These are phyloP conservation scores for Anser brachyrhynchus DNA, from an alignment of 2,113 vertebrate species.

Conservation along the genomic window DNA sequence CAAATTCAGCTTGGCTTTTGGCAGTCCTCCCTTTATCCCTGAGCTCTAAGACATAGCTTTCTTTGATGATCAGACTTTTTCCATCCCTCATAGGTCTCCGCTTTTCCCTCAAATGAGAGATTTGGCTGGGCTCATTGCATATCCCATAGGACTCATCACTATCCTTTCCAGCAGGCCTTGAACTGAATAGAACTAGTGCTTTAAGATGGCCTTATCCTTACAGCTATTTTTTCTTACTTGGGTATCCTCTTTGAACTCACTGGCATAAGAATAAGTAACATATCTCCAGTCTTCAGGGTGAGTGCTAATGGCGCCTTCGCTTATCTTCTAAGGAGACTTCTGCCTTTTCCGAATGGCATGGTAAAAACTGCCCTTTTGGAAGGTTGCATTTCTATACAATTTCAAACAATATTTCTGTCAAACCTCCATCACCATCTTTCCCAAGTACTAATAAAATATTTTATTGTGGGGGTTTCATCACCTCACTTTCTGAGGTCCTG, in stretches of 20 bases:
- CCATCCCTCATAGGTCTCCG: background rate
- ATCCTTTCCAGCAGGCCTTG: background rate
- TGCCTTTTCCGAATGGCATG: background rate
- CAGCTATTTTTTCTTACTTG: background rate
- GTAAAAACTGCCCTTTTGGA: background rate
- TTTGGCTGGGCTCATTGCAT: background rate
- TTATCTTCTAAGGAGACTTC: background rate
- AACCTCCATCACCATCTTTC: background rate
- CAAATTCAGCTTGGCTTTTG: background rate
- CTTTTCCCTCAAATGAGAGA: background rate
- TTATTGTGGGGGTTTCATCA: background rate
- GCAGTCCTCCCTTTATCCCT: background rate
- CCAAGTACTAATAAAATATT: background rate
- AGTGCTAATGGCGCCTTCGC: background rate
- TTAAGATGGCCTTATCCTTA: background rate
- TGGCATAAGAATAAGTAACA: background rate
- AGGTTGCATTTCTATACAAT: background rate
- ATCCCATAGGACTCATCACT: background rate
- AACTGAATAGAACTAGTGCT: background rate
- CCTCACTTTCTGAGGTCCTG: background rate
- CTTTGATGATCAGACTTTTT: background rate
- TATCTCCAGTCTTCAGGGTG: background rate
- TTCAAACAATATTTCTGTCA: background rate
- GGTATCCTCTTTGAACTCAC: background rate
- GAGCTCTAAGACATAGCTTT: background rate